These are phyloP conservation scores for Tenthredo mesomela DNA, from an alignment of 2,888 invertebrate genomes.

Conservation along the genomic window DNA sequence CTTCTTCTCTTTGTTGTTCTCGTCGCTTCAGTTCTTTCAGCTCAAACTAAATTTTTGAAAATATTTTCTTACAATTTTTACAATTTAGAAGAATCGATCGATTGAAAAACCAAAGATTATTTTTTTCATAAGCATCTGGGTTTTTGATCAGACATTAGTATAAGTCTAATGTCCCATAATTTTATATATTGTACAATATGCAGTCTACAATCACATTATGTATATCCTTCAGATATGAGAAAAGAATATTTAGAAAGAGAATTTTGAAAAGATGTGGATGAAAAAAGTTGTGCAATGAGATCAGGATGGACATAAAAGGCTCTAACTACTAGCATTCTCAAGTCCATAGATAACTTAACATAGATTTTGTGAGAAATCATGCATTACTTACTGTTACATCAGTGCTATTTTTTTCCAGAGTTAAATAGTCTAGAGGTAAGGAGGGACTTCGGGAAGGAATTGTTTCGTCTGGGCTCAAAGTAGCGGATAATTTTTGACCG, in stretches of 20 bases:
- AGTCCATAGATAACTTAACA: not conserved
- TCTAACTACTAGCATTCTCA: not conserved
- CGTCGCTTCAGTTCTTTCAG: slow-evolving; percentile 96
- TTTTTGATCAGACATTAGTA: too few relatives aligned
- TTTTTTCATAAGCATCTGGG: not conserved
- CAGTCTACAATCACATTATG: not conserved
- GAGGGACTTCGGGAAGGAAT: slow-evolving; percentile 30
- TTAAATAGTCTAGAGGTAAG: slow-evolving; percentile 34
- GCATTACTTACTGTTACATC: slow-evolving; percentile 46
- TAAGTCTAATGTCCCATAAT: too few relatives aligned
- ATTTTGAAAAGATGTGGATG: not conserved
- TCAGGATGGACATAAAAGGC: not conserved
- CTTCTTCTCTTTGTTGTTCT: slow-evolving; percentile 85
- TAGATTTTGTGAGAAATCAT: slow-evolving; percentile 3
- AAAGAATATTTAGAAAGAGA: not conserved
- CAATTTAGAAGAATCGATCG: not conserved
- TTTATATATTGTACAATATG: not conserved
- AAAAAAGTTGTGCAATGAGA: not conserved
- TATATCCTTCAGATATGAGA: not conserved
- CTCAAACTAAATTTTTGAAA: slow-evolving; percentile 87
- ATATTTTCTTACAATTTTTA: not conserved
- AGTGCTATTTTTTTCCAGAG: slow-evolving; percentile 17
- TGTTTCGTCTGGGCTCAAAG: not conserved
- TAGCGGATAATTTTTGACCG: not conserved
- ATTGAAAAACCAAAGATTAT: not conserved